Base-by-base conservation (phyloP, 2,888 invertebrate genomes). In the Sarcophaga variegata region DNA sequence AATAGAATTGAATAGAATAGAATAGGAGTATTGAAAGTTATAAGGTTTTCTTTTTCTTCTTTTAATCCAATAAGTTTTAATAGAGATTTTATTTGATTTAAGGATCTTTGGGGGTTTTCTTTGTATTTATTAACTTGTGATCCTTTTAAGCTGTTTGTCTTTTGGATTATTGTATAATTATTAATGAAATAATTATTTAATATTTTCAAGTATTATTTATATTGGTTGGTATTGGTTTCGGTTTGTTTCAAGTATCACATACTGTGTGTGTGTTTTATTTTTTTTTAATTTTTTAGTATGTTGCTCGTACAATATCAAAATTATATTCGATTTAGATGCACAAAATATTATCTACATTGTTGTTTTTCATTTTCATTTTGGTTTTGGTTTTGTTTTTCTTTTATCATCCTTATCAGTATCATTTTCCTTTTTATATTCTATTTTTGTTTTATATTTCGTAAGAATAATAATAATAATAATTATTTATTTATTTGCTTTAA, bases 301-400 rank as follows among this genome's bases (percentile, higher is more conserved):
- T 79, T 74, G 67, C 59, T 83, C 83, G 83, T 83, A 72, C 70
- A 72, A 83, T 86, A 86, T 86, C 86, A 86, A 86, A 86, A 86
- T 83, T 83, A 86, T 86, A 86, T 83, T 83, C 83, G 80, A 76
- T 86, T 62, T 72, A 81, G 80, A 83, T 83, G 83, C 83, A 77
- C 76, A 82, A 80, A 83, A 83, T 81, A 72, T 72, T 83, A 83
- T 86, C 86, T 83, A 80, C 83, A 86, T 80, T 71, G 49, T 83
- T 78, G 37, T 78, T 22, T 82, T 25, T 69, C 27, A 49, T 54
- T 49, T 20, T 66, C 6, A 14, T 79, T 45, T 45, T 20, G 22
- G 37, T 37, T 27, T 27, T 27, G 27, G 25, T 25, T 37, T 67
- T 67, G 22, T 2, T 37, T 27, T 76, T 37, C 10, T 25, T 80